Evolutionary conservation across 2,888 invertebrate genomes (phyloP), one percentile per base, ranked within the genome.

Genomic region (Eristalis tenax): DNA sequence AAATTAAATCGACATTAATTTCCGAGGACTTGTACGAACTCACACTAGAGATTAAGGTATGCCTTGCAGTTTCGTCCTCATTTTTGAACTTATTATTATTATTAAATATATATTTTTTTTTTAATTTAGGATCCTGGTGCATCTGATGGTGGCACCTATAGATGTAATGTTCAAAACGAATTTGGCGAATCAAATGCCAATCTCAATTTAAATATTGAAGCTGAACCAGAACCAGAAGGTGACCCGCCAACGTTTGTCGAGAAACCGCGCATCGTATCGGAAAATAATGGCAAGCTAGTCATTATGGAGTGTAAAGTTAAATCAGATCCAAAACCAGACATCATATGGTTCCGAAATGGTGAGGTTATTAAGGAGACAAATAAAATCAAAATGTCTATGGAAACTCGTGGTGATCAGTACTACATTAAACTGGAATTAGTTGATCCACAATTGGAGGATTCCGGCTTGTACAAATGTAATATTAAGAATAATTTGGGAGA

Each of bases 171-270:
- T 85, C 96, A 96, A 94, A 99, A 99, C 93, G 97, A 98, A 93
- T 97, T 96, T 92, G 99, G 99, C 88, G 99, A 99, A 94, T 97
- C 98, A 90, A 99, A 98, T 93, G 98, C 99, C 88, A 99, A 99
- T 93, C 95, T 99, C 74, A 98, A 99, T 91, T 94, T 99, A 80
- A 99, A 99, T 93, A 98, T 99, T 92, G 98, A 99, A 94, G 98
- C 99, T 90, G 97, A 97, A 93, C 96, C 97, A n/a, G 97, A 98
- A 94, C 97, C 96, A 0, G 97, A 97, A 94, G 98, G 98, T 66
- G 97, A 98, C 91, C 98, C 98, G 38, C 99, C 99, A 78, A 97
- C 97, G 32, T 99, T 99, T 93, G 96, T 97, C 89, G 97, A 97
- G 91, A 98, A 98, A 93, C 98, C 98, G 28, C 95, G 96, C 88